Percentiles rank a stretch among this genome's conserved stretches.
These are phyloP conservation scores for Mallotus villosus DNA, from an alignment of 2,797 vertebrate species.

Conservation along the genomic window DNA sequence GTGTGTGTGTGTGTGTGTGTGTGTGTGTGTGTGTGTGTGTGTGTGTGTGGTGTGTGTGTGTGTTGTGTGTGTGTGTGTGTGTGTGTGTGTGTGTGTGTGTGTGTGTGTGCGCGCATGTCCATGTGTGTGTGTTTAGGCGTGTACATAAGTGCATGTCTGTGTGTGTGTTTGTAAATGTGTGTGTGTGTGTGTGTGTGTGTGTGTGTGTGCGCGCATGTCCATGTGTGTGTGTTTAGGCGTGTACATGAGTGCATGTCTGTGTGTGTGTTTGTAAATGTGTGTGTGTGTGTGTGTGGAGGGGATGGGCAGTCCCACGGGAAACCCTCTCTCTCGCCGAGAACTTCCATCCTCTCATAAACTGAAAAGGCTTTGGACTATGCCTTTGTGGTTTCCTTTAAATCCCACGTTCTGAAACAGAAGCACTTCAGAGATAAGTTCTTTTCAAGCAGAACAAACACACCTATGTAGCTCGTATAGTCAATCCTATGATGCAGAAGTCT, in stretches of 20 bases:
- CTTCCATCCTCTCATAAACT: conserved; percentile 39
- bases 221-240: conserved; percentile 27
- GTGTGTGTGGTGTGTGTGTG: not conserved
- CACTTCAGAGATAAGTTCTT: conserved; percentile 42
- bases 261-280: conserved; percentile 3
- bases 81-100: conserved; percentile 15
- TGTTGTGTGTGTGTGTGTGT: not conserved
- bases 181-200: conserved; percentile 6
- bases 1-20: not conserved
- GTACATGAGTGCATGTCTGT: conserved; percentile 11
- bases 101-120: conserved; percentile 14
- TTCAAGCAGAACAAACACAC: conserved; percentile 49
- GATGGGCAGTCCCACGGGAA: conserved; percentile 41
- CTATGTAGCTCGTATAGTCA: conserved; percentile 38
- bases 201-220: not conserved
- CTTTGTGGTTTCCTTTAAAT: conserved; percentile 47
- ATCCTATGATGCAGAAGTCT: conserved; percentile 24
- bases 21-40: conserved; percentile 11
- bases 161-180: conserved; percentile 3
- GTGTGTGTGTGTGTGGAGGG: conserved; percentile 35
- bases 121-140: conserved; percentile 27
- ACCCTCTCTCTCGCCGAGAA: conserved; percentile 41
- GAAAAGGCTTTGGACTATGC: conserved; percentile 46
- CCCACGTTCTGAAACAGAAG: conserved; percentile 43
- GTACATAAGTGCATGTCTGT: conserved; percentile 10